Percentiles rank a stretch among this genome's conserved stretches.
These are phyloP conservation scores for Cichlasoma orientale DNA, from an alignment of 2,797 vertebrate species.

Conservation along the genomic window DNA sequence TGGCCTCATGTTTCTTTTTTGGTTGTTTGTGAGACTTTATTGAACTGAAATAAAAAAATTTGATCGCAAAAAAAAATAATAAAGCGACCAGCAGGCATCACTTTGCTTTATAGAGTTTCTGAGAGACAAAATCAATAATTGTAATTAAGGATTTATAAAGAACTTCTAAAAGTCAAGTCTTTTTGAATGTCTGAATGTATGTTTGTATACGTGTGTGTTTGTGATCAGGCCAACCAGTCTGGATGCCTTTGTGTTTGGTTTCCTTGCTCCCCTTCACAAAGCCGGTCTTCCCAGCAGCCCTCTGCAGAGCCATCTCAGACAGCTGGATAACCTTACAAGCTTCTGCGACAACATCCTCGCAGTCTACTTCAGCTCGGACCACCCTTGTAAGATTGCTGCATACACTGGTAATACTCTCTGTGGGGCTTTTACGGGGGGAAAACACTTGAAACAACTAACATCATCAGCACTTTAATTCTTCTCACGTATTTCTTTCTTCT, in stretches of 20 bases:
- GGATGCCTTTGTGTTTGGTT: constrained; percentile 97
- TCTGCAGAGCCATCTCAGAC: constrained; percentile 92
- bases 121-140: too few relatives aligned
- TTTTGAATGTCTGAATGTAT: background rate
- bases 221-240: constrained; percentile 89
- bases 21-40: too few relatives aligned
- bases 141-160: background rate
- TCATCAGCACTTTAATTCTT: constrained; percentile 2
- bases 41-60: too few relatives aligned
- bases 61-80: too few relatives aligned
- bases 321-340: constrained; percentile 91
- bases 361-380: constrained; percentile 84
- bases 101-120: background rate
- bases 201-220: background rate
- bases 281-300: constrained; percentile 88
- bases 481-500: background rate
- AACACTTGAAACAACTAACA: constrained; percentile 31
- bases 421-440: background rate
- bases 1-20: too few relatives aligned
- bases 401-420: background rate
- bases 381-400: constrained; percentile 77
- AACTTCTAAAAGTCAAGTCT: background rate
- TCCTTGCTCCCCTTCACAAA: constrained; percentile 92
- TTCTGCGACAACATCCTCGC: constrained; percentile 92
- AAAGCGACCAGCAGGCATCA: too few relatives aligned